Base-by-base conservation (phyloP, 2,113 vertebrate genomes). In the Notothenia rossii region DNA sequence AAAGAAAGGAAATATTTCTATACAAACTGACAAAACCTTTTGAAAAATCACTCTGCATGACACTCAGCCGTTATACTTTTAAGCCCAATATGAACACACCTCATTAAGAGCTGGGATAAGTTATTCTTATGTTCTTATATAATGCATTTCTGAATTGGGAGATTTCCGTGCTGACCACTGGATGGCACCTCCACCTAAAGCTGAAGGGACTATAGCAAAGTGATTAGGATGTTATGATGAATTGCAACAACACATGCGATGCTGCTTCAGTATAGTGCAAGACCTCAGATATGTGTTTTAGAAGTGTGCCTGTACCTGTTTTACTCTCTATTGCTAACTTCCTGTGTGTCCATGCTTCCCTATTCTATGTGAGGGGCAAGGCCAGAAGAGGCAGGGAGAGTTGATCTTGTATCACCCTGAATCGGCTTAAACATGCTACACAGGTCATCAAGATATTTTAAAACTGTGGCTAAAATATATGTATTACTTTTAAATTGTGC, bases 131-230 rank as follows among this genome's bases (percentile, higher is more conserved):
- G 53, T 48, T 77, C 22, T 72, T 69, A 60, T 58, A 50, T 29
- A 64, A 78, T 60, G n/a, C 36, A 70, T 55, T 33, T 64, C 2
- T 59, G 14, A 64, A 48, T 55, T 20, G 49, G 46, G 10, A 20
- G 3, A 65, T 84, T 71, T 56, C 12, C 13, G 20, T 40, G 6
- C 12, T 67, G 51, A 70, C 77, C 83, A 86, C 77, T 56, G 59
- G 86, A 65, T 77, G 82, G 82, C 77, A 54, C 48, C 62, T 72
- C 1, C 33, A 14, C 50, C 50, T 63, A n/a, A 83, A 25, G 11
- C 51, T 69, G 22, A 75, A 20, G 13, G 8, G 20, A 29, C 45
- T 71, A 13, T n/a, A 67, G 8, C 17, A 29, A 45, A 17, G 33
- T 36, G 40, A 59, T 49, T 20, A 54, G 65, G 54, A 45, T 48